Evolutionary conservation across 2,797 vertebrate genomes (phyloP).

Genomic region (Cheirogaleus major): DNA sequence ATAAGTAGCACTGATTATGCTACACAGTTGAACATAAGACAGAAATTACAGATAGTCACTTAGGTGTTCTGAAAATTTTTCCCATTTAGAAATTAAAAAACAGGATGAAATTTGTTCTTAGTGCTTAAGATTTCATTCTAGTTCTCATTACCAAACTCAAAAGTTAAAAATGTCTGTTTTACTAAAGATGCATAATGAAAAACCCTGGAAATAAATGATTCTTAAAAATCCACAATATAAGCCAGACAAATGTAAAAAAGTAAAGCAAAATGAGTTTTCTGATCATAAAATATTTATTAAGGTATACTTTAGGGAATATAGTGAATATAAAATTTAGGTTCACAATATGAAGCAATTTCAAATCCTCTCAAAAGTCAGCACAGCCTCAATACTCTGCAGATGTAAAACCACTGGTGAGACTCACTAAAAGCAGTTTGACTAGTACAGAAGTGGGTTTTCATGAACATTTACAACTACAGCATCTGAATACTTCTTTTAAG

Average conservation of each 20-base stretch:
- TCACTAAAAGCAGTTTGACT: constrained; percentile 93
- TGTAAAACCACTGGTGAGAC: constrained; percentile 90
- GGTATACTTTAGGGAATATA: constrained; percentile 96
- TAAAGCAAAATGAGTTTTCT: constrained; percentile 85
- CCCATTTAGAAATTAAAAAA: neutral
- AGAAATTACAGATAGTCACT: neutral
- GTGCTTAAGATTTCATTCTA: constrained; percentile 28
- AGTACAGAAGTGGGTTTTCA: constrained; percentile 90
- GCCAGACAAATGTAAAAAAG: constrained; percentile 63
- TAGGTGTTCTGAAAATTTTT: neutral
- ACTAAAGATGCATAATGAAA: constrained; percentile 44
- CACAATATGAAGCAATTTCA: constrained; percentile 97
- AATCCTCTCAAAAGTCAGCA: constrained; percentile 90
- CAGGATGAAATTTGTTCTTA: constrained; percentile 6
- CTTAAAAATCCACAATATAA: constrained; percentile 33
- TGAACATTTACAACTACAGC: constrained; percentile 88
- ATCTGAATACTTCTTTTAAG: constrained; percentile 89
- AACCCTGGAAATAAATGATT: constrained; percentile 17
- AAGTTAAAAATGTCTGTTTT: constrained; percentile 3
- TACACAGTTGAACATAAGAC: neutral
- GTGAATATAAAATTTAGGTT: constrained; percentile 99
- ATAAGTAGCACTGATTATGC: neutral
- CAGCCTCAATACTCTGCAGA: constrained; percentile 87
- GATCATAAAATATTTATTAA: constrained; percentile 99
- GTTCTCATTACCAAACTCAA: constrained; percentile 36